A percentile compares a stretch with the other conserved stretches of the same genome.
Evolutionary conservation across 2,888 invertebrate genomes (phyloP).

Genomic region (Cryptus viduatorius): DNA sequence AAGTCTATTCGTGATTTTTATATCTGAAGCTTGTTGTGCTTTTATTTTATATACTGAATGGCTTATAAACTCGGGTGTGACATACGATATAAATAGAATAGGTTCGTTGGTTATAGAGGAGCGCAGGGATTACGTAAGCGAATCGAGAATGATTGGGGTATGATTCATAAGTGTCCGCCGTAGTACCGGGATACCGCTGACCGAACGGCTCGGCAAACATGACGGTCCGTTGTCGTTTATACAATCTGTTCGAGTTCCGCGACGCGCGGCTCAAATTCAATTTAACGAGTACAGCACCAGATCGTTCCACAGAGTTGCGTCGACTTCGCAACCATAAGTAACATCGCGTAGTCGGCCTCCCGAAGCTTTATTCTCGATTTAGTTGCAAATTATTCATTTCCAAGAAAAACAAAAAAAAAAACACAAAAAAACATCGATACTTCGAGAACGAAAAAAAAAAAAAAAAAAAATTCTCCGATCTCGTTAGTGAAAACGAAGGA

Average conservation of each 20-base stretch:
- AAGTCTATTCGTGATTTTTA: constrained; percentile 28
- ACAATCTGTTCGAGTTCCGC: constrained; percentile 61
- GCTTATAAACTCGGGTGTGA: constrained; percentile 60
- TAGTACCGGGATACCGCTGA: constrained; percentile 60
- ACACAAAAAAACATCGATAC: not conserved
- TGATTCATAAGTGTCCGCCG: constrained; percentile 71
- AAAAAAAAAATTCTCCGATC: not conserved
- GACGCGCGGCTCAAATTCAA: constrained; percentile 65
- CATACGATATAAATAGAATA: constrained; percentile 60
- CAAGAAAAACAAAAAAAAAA: not conserved
- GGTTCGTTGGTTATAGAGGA: constrained; percentile 49
- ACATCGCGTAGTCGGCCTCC: not conserved
- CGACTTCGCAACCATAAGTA: not conserved
- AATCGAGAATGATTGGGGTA: constrained; percentile 73
- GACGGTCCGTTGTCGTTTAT: constrained; percentile 59
- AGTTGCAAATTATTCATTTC: too few relatives aligned
- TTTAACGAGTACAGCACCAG: constrained; percentile 51
- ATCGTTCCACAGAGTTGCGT: not conserved
- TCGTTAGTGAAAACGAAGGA: not conserved
- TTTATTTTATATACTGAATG: constrained; percentile 33
- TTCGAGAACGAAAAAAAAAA: not conserved
- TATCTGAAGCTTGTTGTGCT: constrained; percentile 23
- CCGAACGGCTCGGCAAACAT: constrained; percentile 24
- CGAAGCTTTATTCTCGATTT: not conserved
- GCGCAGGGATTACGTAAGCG: constrained; percentile 69